Evolutionary conservation across 92 coral and sea anemone genomes (phyloP), one percentile per base, ranked within the genome.

Genomic region (Porites evermanni): DNA sequence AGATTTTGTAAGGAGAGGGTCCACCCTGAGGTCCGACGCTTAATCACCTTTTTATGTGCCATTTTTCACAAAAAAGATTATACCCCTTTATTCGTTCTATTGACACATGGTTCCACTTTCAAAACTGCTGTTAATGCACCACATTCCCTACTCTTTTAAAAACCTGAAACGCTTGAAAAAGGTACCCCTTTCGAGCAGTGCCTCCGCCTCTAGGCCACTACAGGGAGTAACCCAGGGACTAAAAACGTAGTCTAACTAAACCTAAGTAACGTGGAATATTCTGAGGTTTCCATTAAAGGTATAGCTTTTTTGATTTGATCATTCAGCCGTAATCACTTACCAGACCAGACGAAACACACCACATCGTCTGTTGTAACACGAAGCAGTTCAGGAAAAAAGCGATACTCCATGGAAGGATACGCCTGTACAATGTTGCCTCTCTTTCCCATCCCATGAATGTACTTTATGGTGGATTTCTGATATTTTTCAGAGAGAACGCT

Each of bases 321-420:
- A 69, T 69, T 69, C 26, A 69, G 51, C 73, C 26, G 7, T 0
- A 69, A 1, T 13, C 51, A 84, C 76, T 61, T 75, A 74, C 76
- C 47, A 38, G 47, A 38, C 47, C 47, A 38, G 47, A 38, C 47
- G 6, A 38, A 38, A 38, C 47, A 38, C 47, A 38, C 47, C 47
- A 38, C 47, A 38, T 38, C 47, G 47, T 38, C 47, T 38, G 47
- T 38, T 38, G 47, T 38, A 38, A 38, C 47, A 38, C 47, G 47
- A 4, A 38, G 47, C 7, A 38, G 47, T 38, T 38, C 47, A 38
- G 47, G 47, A 38, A 38, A 38, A 0, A 38, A 38, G 47, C 47
- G 47, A 38, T 84, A 84, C 23, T 84, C 88, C 88, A 84, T 76
- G 66, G 88, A 83, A 11, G 88, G 88, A 65, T 84, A 84, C 51